These are phyloP conservation scores for Silurus aristotelis DNA, from an alignment of 2,797 vertebrate genomes.

Conservation along the genomic window DNA sequence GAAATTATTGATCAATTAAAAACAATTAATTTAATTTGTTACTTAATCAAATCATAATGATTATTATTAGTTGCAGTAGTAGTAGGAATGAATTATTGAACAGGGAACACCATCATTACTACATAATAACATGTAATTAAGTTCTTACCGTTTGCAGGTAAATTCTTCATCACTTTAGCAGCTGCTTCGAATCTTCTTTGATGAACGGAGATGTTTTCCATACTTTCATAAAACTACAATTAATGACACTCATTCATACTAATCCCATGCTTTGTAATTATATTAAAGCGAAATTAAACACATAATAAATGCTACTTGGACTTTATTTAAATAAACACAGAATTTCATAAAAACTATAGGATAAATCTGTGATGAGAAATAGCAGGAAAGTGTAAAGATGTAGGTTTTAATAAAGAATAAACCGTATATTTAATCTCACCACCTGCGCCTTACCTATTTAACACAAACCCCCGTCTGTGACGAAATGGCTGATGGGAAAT, in stretches of 20 bases:
- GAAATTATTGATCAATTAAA: no score
- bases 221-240: slow-evolving; percentile 51
- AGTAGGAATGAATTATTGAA: no score
- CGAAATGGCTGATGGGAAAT: slow-evolving; percentile 57
- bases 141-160: slow-evolving; percentile 88
- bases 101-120: not conserved
- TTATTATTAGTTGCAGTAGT: no score
- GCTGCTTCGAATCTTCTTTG: slow-evolving; percentile 87
- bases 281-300: not conserved
- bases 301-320: no score
- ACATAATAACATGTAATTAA: not conserved
- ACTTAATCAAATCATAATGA: no score
- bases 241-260: not conserved
- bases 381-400: not conserved
- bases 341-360: no score
- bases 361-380: not conserved
- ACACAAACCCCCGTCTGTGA: not conserved
- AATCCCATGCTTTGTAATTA: not conserved
- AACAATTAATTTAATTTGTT: no score
- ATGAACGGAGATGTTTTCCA: slow-evolving; percentile 81
- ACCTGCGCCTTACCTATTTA: slow-evolving; percentile 13
- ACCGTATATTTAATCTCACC: slow-evolving; percentile 54
- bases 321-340: not conserved
- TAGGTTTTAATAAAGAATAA: not conserved
- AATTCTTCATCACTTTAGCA: slow-evolving; percentile 89